Evolutionary conservation across 2,797 vertebrate genomes (phyloP).

Genomic region (Discoglossus pictus): DNA sequence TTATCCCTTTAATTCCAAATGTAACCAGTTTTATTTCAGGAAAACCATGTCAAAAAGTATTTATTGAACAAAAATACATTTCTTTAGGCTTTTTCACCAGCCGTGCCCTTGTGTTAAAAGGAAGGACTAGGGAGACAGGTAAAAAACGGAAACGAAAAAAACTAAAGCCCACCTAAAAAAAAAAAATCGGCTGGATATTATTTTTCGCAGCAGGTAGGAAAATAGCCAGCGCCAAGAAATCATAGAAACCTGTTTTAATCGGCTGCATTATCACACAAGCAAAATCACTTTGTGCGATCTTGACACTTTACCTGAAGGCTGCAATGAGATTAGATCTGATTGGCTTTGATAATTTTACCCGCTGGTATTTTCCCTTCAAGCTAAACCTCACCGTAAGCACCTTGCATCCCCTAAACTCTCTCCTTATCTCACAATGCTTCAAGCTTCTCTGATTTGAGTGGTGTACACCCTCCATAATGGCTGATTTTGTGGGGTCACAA

Average conservation of each 20-base stretch:
- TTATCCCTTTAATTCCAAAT: conserved; percentile 43
- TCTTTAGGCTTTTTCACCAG: conserved; percentile 66
- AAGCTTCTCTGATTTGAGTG: conserved; percentile 58
- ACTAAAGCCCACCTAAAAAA: conserved; percentile 88
- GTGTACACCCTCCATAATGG: conserved; percentile 56
- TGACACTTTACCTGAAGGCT: conserved; percentile 62
- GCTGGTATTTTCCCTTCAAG: conserved; percentile 62
- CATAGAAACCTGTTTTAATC: conserved; percentile 54
- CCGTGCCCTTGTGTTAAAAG: conserved; percentile 89
- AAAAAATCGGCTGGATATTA: conserved; percentile 72
- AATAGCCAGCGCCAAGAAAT: conserved; percentile 64
- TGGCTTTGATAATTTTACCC: conserved; percentile 65
- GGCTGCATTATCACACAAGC: conserved; percentile 59
- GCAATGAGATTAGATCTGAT: conserved; percentile 68
- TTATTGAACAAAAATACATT: conserved; percentile 60
- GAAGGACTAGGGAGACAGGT: conserved; percentile 92
- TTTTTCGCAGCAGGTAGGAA: conserved; percentile 89
- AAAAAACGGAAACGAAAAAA: conserved; percentile 97
- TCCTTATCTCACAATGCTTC: conserved; percentile 52
- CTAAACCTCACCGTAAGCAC: conserved; percentile 64
- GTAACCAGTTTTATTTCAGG: conserved; percentile 63
- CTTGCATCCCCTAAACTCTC: conserved; percentile 53
- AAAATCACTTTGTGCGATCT: conserved; percentile 70
- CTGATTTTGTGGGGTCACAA: conserved; percentile 59
- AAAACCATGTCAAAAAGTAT: conserved; percentile 70